Conservation (phyloP, 2,888 invertebrate species). For the Ochropleura leucogaster region DNA sequence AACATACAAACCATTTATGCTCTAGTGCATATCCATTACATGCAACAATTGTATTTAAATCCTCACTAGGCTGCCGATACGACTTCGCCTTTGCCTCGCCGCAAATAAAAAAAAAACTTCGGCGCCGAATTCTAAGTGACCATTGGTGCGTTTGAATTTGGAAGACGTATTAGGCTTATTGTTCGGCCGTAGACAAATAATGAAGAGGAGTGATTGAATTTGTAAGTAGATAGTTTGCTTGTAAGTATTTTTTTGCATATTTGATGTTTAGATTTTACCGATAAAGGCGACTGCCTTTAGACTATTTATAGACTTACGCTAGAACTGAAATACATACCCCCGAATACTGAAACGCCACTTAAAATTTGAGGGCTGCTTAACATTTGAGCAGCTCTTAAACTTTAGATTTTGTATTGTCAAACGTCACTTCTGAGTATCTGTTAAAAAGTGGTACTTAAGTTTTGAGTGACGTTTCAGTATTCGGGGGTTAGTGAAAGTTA, state of each 20-base stretch:
- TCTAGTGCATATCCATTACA: slow-evolving; percentile 90
- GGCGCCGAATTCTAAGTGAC: slow-evolving; percentile 78
- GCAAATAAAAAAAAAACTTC: slow-evolving; percentile 69
- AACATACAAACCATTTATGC: slow-evolving; percentile 82
- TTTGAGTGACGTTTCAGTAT: no score
- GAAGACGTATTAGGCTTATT: slow-evolving; percentile 63
- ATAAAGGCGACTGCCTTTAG: background rate
- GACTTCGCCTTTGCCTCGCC: slow-evolving; percentile 65
- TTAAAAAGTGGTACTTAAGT: no score
- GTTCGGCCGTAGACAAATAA: slow-evolving; percentile 41
- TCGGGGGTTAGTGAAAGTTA: no score
- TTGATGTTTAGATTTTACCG: slow-evolving; percentile 2
- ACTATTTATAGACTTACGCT: no score
- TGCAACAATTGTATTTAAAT: slow-evolving; percentile 80
- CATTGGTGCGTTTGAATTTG: slow-evolving; percentile 78
- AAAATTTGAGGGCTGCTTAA: no score
- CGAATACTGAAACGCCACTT: no score
- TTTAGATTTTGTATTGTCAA: no score
- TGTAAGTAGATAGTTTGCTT: slow-evolving; percentile 29
- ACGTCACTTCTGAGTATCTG: no score
- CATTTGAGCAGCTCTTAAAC: no score
- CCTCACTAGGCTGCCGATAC: slow-evolving; percentile 76
- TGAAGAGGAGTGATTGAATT: slow-evolving; percentile 52
- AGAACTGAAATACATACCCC: no score
- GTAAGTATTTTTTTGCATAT: slow-evolving; percentile 13